Percentiles rank a stretch among this genome's conserved stretches.
These are phyloP conservation scores for Plectrocnemia conspersa DNA, from an alignment of 1,140 invertebrate species.

Conservation along the genomic window DNA sequence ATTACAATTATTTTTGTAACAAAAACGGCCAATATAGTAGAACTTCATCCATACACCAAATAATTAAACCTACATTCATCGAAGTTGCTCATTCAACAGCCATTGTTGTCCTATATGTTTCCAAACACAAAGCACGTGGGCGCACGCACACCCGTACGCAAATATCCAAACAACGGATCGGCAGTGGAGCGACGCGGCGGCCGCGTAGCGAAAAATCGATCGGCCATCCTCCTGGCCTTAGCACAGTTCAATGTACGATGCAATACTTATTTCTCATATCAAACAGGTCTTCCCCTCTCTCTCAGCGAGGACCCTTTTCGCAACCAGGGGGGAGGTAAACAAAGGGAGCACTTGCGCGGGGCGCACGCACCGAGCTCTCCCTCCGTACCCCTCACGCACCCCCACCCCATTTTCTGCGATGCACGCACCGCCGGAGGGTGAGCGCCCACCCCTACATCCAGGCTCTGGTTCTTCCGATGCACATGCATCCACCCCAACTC, in stretches of 20 bases:
- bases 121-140: neutral
- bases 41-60: too few species aligned
- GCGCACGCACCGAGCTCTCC: constrained; percentile 11
- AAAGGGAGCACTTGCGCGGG: constrained; percentile 21
- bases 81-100: too few species aligned
- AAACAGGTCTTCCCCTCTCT: constrained; percentile 32
- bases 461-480: constrained; percentile 27
- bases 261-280: constrained; percentile 35
- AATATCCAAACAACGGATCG: neutral
- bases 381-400: constrained; percentile 2
- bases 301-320: constrained; percentile 31
- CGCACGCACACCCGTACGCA: neutral
- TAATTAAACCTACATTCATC: too few species aligned
- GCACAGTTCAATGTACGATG: constrained; percentile 33
- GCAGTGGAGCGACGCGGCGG: too few species aligned
- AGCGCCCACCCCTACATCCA: constrained; percentile 13
- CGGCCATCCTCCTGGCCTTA: constrained; percentile 19
- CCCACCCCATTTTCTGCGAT: neutral
- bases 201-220: constrained; percentile 7
- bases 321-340: constrained; percentile 26
- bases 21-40: too few species aligned
- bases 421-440: constrained; percentile 13
- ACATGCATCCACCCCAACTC: constrained; percentile 34
- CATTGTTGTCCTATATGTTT: too few species aligned
- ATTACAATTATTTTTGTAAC: too few species aligned